Base-by-base conservation (phyloP, 1,140 invertebrate genomes). In the Melipona quadrifasciata region DNA sequence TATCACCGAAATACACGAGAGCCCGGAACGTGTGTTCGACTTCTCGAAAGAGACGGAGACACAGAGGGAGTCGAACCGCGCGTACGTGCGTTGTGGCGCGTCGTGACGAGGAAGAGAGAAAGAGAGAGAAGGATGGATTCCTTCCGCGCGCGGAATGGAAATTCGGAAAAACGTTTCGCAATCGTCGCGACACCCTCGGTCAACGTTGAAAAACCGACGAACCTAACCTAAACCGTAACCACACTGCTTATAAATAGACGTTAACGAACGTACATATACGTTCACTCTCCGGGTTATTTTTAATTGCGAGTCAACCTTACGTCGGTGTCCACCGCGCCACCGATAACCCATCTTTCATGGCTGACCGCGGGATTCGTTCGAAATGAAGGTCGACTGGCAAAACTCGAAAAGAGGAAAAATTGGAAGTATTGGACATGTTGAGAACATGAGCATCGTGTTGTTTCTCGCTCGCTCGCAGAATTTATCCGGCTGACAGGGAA, bases 1-100 rank as follows among this genome's bases (percentile, higher is more conserved):
- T 90, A 91, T 89, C 88, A 93, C 92, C 81, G 84, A 93, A 93
- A 93, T 93, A 93, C 91, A 86, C 87, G 87, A 89, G 90, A 86
- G 85, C 86, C 88, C 86, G 85, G 84, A 90, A 89, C 84, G 80
- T 84, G 86, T 78, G 76, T 80, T 88, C 89, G 87, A 86, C 80
- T 90, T 88, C 73, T 84, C 80, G 81, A 86, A n/a, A 78, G 64
- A 47, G 74, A 76, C 74, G 51, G 75, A 78, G 58, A 51, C 58
- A 51, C 39, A 58, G 55, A 75, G 39, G 58, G 31, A 47, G 53
- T n/a, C 17, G 72, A 1, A 53, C n/a, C n/a, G 27, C 34, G 31
- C 57, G 47, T 21, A 53, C 2, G 47, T 0, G 17, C 21, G 31
- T 19, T 39, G 34, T 67, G 31, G 31, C 17, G 8, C 24, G 34